Conservation (phyloP, 2,797 vertebrate species). For the Clamator glandarius region DNA sequence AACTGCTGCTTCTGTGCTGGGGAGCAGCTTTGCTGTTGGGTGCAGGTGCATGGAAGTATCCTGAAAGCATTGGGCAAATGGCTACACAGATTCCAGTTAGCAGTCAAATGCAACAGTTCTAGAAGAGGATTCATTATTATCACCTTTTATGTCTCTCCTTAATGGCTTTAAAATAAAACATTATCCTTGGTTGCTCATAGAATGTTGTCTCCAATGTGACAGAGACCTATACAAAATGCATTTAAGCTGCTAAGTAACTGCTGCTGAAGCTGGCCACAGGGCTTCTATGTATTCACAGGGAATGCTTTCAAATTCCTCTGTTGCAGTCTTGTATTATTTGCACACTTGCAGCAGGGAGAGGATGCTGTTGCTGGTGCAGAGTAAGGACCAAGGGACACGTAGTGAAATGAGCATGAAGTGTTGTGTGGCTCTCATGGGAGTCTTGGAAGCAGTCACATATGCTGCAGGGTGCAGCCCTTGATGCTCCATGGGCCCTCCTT, state of each 20-base stretch:
- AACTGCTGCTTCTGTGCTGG: not conserved
- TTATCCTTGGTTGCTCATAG: not conserved
- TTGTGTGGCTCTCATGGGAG: not conserved
- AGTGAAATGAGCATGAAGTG: accelerated
- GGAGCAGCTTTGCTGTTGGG: not conserved
- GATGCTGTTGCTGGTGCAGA: not conserved
- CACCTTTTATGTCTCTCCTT: too few species aligned
- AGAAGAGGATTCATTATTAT: not conserved
- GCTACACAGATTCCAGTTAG: not conserved
- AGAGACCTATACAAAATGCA: not conserved
- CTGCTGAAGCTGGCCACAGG: not conserved
- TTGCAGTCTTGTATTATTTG: not conserved
- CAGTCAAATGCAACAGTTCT: not conserved
- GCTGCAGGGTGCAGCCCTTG: not conserved
- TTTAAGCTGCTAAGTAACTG: not conserved
- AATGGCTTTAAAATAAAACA: not conserved
- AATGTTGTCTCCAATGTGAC: accelerated
- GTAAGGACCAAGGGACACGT: not conserved
- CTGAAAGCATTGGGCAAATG: not conserved
- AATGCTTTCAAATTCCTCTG: not conserved
- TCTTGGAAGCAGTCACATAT: not conserved
- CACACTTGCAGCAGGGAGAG: not conserved
- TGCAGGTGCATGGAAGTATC: not conserved
- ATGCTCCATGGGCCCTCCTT: not conserved
- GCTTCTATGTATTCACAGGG: not conserved